Percentiles rank a stretch among this genome's conserved stretches.
phyloP scores from a whole-genome alignment of 2,113 vertebrate species.

The Sinocyclocheilus rhinocerous region DNA sequence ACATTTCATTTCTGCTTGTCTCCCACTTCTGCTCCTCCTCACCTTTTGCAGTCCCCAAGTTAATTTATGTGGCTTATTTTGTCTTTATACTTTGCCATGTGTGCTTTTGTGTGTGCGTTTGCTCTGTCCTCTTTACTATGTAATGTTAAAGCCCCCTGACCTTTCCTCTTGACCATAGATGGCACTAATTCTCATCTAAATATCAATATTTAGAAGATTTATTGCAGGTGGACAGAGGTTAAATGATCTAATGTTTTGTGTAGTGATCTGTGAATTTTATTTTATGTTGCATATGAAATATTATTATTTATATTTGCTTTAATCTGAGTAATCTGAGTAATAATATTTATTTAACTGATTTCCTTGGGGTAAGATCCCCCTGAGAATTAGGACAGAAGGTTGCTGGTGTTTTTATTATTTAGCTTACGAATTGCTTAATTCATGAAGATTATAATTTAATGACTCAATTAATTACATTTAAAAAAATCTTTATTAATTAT shows the following conservation, averaged over 20 bases:
- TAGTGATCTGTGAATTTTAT: neutral
- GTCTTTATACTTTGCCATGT: neutral
- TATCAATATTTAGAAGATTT: neutral
- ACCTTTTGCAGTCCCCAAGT: slow-evolving; percentile 15
- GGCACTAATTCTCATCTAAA: neutral
- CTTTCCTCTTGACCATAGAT: slow-evolving; percentile 5
- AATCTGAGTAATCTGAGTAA: neutral
- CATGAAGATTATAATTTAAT: neutral
- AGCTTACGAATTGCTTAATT: neutral
- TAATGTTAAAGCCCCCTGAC: neutral
- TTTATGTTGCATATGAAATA: neutral
- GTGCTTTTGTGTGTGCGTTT: neutral
- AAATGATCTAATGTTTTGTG: neutral
- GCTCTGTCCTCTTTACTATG: neutral
- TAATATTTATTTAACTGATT: too few relatives aligned
- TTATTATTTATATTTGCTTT: neutral
- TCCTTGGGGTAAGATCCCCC: too few relatives aligned
- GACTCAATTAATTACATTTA: neutral
- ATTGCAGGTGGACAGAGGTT: neutral
- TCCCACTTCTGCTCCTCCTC: slow-evolving; percentile 35
- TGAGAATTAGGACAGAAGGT: neutral
- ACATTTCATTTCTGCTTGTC: slow-evolving; percentile 52
- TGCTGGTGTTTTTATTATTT: neutral
- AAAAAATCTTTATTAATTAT: neutral
- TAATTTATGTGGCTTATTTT: slow-evolving; percentile 2